Base-by-base conservation (phyloP, 2,113 vertebrate species). In the Amphiprion percula region DNA sequence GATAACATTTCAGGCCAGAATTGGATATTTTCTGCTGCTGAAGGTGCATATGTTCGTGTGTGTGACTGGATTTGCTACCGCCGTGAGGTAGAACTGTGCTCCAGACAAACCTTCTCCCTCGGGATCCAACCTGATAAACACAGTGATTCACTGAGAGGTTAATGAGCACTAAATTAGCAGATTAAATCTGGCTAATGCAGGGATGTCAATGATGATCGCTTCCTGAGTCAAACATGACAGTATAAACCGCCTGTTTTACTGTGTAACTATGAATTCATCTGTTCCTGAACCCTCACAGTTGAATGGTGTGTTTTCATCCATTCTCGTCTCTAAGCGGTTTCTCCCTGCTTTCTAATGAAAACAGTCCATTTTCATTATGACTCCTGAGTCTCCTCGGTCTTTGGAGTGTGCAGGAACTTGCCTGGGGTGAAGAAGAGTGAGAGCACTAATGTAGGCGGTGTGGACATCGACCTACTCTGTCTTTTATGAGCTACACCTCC, bases 301-400 rank as follows among this genome's bases (percentile, higher is more conserved):
- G 15, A 44, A 44, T 15, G 11, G 19, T 23, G 19, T 41, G 7
- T 19, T 44, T 44, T 44, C 41, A 44, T 44, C 37, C 10, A 58
- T 66, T 26, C 15, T 47, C 14, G 24, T 59, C 24, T 66, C 30
- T 21, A 79, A 69, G 59, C 62, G 28, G 10, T 65, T 64, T 49
- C 10, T 58, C n/a, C 37, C 50, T 58, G n/a, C 21, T 17, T 64
- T n/a, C 58, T 67, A 67, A 60, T 26, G 53, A 64, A 44, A 73
- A 70, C 10, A 39, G 12, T 19, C 61, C 39, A 46, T n/a, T 79
- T 76, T 68, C 66, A 50, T 64, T 67, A 30, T 60, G 74, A 62
- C 50, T 63, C n/a, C 26, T n/a, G 19, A 54, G 53, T 46, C 56
- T 67, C 72, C 30, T 44, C 37, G 19, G 49, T 64, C 3, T 9